phyloP scores from a whole-genome alignment of 1,140 invertebrate species.

The Zophobas atratus region DNA sequence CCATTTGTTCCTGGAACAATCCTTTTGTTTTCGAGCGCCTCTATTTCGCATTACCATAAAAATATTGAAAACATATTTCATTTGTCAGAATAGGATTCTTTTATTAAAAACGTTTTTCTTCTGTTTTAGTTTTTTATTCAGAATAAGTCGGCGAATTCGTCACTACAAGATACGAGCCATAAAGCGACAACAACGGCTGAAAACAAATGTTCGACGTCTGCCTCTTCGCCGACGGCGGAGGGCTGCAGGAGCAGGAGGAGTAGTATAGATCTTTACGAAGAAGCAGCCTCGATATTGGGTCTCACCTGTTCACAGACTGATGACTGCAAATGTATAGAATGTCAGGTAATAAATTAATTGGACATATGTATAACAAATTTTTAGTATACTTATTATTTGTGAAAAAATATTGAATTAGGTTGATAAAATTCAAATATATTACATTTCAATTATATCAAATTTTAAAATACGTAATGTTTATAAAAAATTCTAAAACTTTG shows the following conservation, averaged over 20 bases:
- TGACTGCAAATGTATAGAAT: conserved; percentile 74
- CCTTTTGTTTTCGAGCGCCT: conserved; percentile 30
- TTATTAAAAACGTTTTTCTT: conserved; percentile 18
- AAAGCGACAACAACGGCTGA: conserved; percentile 38
- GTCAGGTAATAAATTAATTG: conserved; percentile 68
- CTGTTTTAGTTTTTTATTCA: conserved; percentile 58
- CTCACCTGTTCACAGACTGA: conserved; percentile 73
- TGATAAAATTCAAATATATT: too few species aligned
- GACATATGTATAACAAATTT: background rate
- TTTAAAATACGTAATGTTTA: too few species aligned
- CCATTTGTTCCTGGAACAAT: conserved; percentile 26
- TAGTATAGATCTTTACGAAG: conserved; percentile 71
- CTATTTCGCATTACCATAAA: conserved; percentile 43
- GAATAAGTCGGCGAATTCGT: conserved; percentile 52
- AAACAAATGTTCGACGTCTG: conserved; percentile 46
- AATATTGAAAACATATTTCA: conserved; percentile 48
- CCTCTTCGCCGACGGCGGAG: conserved; percentile 36
- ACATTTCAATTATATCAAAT: too few species aligned
- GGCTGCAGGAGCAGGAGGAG: conserved; percentile 51
- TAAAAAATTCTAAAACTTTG: too few species aligned
- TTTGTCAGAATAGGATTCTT: conserved; percentile 26
- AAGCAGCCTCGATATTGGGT: conserved; percentile 73
- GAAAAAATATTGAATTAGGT: too few species aligned
- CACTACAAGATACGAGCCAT: conserved; percentile 26
- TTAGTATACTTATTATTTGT: too few species aligned